These are phyloP conservation scores for Gambusia affinis DNA, from an alignment of 2,113 vertebrate genomes.

Conservation along the genomic window DNA sequence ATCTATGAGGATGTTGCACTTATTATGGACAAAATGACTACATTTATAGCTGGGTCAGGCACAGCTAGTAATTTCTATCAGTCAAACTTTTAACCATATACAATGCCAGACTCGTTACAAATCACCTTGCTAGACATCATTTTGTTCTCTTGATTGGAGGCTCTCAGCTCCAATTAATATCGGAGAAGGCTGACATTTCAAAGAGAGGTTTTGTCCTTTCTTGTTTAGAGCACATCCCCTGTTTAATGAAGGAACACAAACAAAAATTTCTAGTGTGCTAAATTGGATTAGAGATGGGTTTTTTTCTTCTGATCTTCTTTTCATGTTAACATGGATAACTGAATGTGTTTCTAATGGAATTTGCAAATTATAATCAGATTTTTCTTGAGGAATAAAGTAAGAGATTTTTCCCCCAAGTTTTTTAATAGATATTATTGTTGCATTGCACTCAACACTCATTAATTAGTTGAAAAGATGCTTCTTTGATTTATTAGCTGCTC, in stretches of 20 bases:
- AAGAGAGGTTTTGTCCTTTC: constrained; percentile 51
- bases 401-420: background rate
- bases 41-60: constrained; percentile 52
- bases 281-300: constrained; percentile 26
- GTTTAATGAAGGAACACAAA: constrained; percentile 64
- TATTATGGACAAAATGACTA: constrained; percentile 45
- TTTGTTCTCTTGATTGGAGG: constrained; percentile 75
- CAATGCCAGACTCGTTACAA: constrained; percentile 68
- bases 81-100: constrained; percentile 45
- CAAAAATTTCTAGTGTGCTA: constrained; percentile 35
- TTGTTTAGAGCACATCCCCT: constrained; percentile 53
- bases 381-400: background rate
- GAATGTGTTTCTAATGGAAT: background rate
- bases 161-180: constrained; percentile 73
- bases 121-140: constrained; percentile 67
- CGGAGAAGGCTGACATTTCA: constrained; percentile 73
- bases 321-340: background rate
- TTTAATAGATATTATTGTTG: background rate
- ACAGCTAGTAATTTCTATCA: constrained; percentile 69
- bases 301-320: constrained; percentile 59
- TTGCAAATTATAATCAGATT: constrained; percentile 1
- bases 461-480: no score
- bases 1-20: constrained; percentile 28
- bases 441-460: no score
- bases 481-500: no score